A percentile compares a stretch with the other conserved stretches of the same genome.
Conservation (phyloP, 2,797 vertebrate genomes). For the Brachymystax lenok region DNA sequence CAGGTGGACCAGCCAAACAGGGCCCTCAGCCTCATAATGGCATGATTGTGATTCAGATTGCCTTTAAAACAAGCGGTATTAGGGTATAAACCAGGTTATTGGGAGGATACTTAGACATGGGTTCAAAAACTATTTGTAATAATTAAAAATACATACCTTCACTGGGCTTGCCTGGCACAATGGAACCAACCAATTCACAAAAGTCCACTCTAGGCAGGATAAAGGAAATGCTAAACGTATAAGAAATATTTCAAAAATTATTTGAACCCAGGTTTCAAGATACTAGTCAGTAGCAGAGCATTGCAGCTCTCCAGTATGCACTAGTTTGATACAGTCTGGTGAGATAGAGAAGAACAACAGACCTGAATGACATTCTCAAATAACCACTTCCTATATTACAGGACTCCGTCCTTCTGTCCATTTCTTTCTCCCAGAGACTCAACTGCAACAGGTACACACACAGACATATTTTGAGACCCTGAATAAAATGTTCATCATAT, state of each 20-base stretch:
- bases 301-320: conserved; percentile 44
- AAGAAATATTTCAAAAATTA: background rate
- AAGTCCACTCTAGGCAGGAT: background rate
- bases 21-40: conserved; percentile 27
- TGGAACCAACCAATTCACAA: background rate
- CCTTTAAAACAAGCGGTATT: conserved; percentile 49
- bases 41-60: conserved; percentile 37
- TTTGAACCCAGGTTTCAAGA: conserved; percentile 22
- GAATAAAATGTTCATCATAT: conserved; percentile 72
- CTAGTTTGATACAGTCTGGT: conserved; percentile 28
- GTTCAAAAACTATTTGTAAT: background rate
- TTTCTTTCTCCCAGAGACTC: conserved; percentile 71
- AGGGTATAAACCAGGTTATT: conserved; percentile 65
- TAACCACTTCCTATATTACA: conserved; percentile 66
- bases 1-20: conserved; percentile 31
- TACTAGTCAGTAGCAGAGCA: conserved; percentile 39
- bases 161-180: background rate
- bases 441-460: conserved; percentile 80
- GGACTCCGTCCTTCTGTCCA: conserved; percentile 56
- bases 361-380: conserved; percentile 58
- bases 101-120: conserved; percentile 17
- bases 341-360: conserved; percentile 43
- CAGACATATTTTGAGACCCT: conserved; percentile 80
- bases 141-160: background rate
- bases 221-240: background rate